These are phyloP conservation scores for Tyto alba DNA, from an alignment of 2,113 vertebrate genomes.

Conservation along the genomic window DNA sequence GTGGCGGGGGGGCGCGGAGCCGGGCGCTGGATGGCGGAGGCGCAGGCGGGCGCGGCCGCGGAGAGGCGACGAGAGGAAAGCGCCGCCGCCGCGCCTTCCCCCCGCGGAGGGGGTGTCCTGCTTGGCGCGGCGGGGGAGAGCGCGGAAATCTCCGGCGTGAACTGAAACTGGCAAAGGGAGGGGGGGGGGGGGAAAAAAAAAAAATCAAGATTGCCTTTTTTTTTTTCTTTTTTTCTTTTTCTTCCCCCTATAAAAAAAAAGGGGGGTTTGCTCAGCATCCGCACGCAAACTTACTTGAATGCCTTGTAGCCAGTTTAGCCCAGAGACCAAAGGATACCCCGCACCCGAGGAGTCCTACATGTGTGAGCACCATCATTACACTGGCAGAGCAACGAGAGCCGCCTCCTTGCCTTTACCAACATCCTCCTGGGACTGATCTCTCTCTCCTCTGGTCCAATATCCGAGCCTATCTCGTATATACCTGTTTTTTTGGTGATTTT, in stretches of 20 bases:
- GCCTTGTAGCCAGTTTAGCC: slow-evolving; percentile 45
- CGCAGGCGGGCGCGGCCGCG: slow-evolving; percentile 39
- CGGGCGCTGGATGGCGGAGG: slow-evolving; percentile 57
- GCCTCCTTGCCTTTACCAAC: slow-evolving; percentile 58
- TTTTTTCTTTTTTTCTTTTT: neutral
- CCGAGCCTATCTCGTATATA: neutral
- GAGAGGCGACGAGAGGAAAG: slow-evolving; percentile 47
- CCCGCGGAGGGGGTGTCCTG: slow-evolving; percentile 49
- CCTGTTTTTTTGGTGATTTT: neutral
- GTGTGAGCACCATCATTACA: slow-evolving; percentile 43
- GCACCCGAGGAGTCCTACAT: slow-evolving; percentile 51
- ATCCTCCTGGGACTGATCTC: slow-evolving; percentile 34
- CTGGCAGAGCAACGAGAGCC: slow-evolving; percentile 50
- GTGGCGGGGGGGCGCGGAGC: slow-evolving; percentile 30
- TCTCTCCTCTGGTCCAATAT: slow-evolving; percentile 30
- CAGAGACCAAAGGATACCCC: slow-evolving; percentile 39
- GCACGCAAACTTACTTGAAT: slow-evolving; percentile 70
- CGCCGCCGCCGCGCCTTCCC: neutral
- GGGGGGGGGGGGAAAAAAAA: neutral
- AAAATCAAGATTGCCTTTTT: neutral
- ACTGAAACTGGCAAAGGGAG: slow-evolving; percentile 48
- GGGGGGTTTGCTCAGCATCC: slow-evolving; percentile 31
- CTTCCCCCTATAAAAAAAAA: neutral
- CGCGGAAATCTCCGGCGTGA: slow-evolving; percentile 51
- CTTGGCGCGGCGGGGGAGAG: slow-evolving; percentile 44